Evolutionary conservation across 35 echinoderm and acorn worm species (phyloP).

Genomic region (Nesometra sesokonis): DNA sequence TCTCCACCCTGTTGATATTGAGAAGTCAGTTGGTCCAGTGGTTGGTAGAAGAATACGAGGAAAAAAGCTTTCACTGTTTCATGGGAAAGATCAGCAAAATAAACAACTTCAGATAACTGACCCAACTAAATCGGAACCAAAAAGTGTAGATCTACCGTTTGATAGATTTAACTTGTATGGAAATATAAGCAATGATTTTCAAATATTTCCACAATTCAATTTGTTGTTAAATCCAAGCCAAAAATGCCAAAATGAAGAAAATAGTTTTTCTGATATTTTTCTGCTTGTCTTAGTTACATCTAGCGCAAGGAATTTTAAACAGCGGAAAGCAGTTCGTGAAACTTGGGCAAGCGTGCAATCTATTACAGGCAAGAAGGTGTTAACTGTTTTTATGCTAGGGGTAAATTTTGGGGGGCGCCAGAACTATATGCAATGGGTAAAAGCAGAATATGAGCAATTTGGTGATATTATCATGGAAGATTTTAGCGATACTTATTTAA

Average conservation of each 20-base stretch:
- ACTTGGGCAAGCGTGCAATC: neutral
- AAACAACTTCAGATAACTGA: neutral
- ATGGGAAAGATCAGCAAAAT: neutral
- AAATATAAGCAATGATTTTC: neutral
- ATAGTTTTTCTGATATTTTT: slow-evolving; percentile 9
- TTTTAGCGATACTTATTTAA: slow-evolving; percentile 72
- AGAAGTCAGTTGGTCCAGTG: too few relatives aligned
- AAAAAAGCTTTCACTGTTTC: neutral
- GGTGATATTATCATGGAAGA: slow-evolving; percentile 72
- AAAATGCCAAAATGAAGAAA: neutral
- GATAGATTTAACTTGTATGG: neutral
- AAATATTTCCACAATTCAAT: neutral
- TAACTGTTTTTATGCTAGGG: slow-evolving; percentile 20
- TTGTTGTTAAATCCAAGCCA: neutral
- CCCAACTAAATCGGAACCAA: neutral
- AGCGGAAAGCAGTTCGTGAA: slow-evolving; percentile 12
- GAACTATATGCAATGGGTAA: neutral
- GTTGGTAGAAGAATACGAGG: neutral
- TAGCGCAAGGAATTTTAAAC: neutral
- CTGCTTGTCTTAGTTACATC: slow-evolving; percentile 33
- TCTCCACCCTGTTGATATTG: neutral
- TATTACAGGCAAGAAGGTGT: slow-evolving; percentile 20
- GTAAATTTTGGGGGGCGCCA: neutral
- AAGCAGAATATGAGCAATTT: slow-evolving; percentile 13
- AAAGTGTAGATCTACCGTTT: neutral